Evolutionary conservation across 2,797 vertebrate genomes (phyloP).

Genomic region (Coranthus polyacanthus): DNA sequence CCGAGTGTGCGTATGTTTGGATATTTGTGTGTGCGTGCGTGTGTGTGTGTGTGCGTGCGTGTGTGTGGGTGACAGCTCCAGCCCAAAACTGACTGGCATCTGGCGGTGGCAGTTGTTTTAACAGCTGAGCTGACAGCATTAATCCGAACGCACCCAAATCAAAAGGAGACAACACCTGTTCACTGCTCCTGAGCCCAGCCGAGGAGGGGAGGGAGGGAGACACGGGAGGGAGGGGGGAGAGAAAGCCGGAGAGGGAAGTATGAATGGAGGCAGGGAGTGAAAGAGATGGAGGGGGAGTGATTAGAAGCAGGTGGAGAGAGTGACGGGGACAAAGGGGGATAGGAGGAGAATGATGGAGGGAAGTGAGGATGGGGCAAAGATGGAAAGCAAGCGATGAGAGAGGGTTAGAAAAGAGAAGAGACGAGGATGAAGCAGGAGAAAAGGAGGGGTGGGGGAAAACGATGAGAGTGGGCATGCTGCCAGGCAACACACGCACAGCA

Average conservation of each 20-base stretch:
- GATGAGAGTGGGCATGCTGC: slow-evolving; percentile 63
- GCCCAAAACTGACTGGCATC: slow-evolving; percentile 99
- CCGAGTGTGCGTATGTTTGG: slow-evolving; percentile 43
- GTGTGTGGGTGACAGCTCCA: slow-evolving; percentile 92
- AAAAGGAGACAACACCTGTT: slow-evolving; percentile 99
- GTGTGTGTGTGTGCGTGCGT: slow-evolving; percentile 49
- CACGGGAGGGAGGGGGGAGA: background rate
- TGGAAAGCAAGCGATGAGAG: slow-evolving; percentile 19
- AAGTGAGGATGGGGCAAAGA: slow-evolving; percentile 11
- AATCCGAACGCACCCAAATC: slow-evolving; percentile 99
- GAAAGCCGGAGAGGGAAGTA: slow-evolving; percentile 30
- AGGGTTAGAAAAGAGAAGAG: slow-evolving; percentile 2
- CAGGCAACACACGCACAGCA: slow-evolving; percentile 63
- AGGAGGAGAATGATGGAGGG: slow-evolving; percentile 40
- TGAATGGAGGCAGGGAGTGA: slow-evolving; percentile 59
- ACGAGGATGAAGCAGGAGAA: slow-evolving; percentile 37
- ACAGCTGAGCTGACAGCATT: slow-evolving; percentile 99
- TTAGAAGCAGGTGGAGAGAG: slow-evolving; percentile 75
- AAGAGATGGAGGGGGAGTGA: slow-evolving; percentile 70
- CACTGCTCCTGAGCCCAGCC: slow-evolving; percentile 92
- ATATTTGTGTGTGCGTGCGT: slow-evolving; percentile 50
- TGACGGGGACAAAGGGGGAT: slow-evolving; percentile 65
- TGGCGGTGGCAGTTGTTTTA: slow-evolving; percentile 99
- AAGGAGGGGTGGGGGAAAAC: slow-evolving; percentile 21
- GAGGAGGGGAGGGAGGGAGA: slow-evolving; percentile 36